A percentile compares a stretch with the other conserved stretches of the same genome.
Conservation (phyloP, 2,113 vertebrate species). For the Mohoua ochrocephala region DNA sequence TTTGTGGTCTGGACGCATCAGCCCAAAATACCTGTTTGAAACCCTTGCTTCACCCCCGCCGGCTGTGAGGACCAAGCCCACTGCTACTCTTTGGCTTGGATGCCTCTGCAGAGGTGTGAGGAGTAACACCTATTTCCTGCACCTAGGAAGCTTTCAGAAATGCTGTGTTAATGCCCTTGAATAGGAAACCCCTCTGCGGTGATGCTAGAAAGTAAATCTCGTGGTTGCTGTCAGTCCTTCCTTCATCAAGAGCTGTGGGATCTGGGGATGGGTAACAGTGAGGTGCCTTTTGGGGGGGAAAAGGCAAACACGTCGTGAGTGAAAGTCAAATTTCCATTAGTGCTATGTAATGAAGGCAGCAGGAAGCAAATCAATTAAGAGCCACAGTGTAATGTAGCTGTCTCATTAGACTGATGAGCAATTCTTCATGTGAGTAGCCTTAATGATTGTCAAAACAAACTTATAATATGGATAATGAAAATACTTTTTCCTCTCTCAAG, state of each 20-base stretch:
- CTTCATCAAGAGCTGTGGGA: neutral
- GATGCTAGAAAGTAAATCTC: neutral
- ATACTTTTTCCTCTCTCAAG: neutral
- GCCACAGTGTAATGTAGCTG: slow-evolving; percentile 2
- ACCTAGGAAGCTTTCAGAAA: neutral
- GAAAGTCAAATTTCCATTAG: slow-evolving; percentile 48
- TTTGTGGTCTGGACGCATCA: neutral
- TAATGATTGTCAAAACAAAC: slow-evolving; percentile 55
- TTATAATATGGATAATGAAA: slow-evolving; percentile 48
- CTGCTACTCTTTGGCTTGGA: neutral
- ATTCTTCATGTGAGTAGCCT: slow-evolving; percentile 14
- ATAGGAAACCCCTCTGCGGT: neutral
- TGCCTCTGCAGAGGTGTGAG: neutral
- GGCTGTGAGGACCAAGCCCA: neutral
- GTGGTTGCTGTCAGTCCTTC: neutral
- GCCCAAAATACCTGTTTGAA: neutral
- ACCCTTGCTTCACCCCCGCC: neutral
- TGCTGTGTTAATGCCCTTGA: neutral
- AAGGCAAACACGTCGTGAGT: neutral
- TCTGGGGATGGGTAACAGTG: neutral
- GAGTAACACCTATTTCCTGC: neutral
- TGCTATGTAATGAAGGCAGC: slow-evolving; percentile 36
- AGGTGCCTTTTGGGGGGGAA: slow-evolving; percentile 12
- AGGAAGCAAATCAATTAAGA: slow-evolving; percentile 56
- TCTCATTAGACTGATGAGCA: slow-evolving; percentile 32